Percentiles rank a stretch among this genome's conserved stretches.
Conservation (phyloP, 2,888 invertebrate genomes). For the Drosophila prolongata region DNA sequence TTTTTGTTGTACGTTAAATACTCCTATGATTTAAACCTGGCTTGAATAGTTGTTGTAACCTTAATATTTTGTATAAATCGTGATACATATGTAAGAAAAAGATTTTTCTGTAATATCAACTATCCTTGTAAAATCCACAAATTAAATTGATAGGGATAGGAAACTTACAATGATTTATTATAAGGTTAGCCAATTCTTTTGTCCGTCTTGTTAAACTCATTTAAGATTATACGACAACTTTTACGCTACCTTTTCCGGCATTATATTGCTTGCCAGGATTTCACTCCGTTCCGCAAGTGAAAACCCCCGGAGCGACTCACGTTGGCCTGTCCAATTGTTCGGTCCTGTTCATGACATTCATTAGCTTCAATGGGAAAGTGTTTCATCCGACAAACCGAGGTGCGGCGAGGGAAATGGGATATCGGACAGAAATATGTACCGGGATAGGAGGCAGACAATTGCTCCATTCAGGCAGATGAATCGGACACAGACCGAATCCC, state of each 20-base stretch:
- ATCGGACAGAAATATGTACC: constrained; percentile 6
- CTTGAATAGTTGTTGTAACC: no score
- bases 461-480: constrained; percentile 41
- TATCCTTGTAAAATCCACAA: no score
- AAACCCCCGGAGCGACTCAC: constrained; percentile 28
- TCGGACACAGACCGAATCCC: constrained; percentile 17
- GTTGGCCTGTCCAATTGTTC: constrained; percentile 22
- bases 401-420: constrained; percentile 9
- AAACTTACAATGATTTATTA: no score
- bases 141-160: no score
- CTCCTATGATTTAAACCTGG: no score
- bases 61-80: not conserved
- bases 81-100: no score
- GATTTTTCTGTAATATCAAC: no score
- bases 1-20: no score
- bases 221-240: not conserved
- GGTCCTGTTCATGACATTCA: constrained; percentile 52
- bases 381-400: constrained; percentile 41
- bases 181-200: not conserved
- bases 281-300: not conserved
- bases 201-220: no score
- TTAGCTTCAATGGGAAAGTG: constrained; percentile 57
- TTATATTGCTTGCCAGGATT: constrained; percentile 1
- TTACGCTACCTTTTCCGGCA: not conserved
- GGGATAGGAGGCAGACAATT: constrained; percentile 38